A percentile compares a stretch with the other conserved stretches of the same genome.
Conservation (phyloP, 2,113 vertebrate species). For the Pelodiscus sinensis region DNA sequence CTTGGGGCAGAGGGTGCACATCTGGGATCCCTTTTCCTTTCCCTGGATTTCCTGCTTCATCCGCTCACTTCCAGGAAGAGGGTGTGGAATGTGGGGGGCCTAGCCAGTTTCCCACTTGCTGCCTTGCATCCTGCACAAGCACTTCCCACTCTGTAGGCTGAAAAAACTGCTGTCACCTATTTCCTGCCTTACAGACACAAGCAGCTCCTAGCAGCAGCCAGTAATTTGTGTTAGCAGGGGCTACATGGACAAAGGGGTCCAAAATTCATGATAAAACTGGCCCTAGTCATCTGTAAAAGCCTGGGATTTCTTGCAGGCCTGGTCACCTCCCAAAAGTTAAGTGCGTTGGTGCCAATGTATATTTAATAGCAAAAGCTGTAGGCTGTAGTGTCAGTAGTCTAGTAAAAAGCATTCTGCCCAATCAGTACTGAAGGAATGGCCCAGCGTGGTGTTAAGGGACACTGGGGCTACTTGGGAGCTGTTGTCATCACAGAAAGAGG, state of each 20-base stretch:
- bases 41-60: background rate
- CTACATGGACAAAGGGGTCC: background rate
- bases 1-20: background rate
- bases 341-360: background rate
- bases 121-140: background rate
- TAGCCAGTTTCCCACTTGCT: background rate
- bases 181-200: background rate
- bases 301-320: background rate
- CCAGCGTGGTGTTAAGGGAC: background rate
- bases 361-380: background rate
- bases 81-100: background rate
- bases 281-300: background rate
- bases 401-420: background rate
- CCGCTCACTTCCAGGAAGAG: background rate
- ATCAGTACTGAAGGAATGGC: background rate
- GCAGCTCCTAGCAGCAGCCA: background rate
- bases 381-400: background rate
- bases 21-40: background rate
- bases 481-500: background rate
- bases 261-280: background rate
- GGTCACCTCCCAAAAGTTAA: background rate
- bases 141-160: background rate
- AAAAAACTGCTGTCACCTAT: background rate
- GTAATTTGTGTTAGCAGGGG: background rate
- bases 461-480: background rate